A percentile compares a stretch with the other conserved stretches of the same genome.
phyloP scores from a whole-genome alignment of 2,113 vertebrate genomes.

The Octodon degus region DNA sequence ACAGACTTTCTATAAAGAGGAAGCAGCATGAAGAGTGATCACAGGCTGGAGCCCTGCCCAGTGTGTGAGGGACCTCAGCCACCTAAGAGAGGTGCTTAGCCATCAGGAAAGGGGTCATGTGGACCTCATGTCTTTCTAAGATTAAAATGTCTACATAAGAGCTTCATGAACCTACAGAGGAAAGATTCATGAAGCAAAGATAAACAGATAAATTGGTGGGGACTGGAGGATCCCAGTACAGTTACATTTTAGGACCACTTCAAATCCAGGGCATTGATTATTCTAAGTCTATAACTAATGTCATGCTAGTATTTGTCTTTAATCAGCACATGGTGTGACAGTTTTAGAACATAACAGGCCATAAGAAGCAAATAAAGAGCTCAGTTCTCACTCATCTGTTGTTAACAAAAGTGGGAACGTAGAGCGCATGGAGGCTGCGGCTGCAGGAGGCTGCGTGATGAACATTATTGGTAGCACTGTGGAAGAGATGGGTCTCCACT shows the following conservation, averaged over 20 bases:
- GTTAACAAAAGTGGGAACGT: background rate
- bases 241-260: background rate
- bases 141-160: background rate
- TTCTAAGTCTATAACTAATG: background rate
- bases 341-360: background rate
- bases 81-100: background rate
- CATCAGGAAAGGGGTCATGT: background rate
- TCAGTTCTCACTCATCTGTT: background rate
- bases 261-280: background rate
- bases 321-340: background rate
- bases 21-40: background rate
- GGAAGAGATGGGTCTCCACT: background rate
- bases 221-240: background rate
- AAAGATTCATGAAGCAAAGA: background rate
- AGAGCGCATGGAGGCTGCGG: rapidly evolving
- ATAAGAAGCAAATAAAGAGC: background rate
- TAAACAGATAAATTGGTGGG: background rate
- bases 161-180: background rate
- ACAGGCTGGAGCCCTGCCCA: background rate
- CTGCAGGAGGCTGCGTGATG: rapidly evolving
- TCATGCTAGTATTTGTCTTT: background rate
- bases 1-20: background rate
- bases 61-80: too few relatives aligned
- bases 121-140: background rate
- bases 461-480: rapidly evolving